Percentiles rank a stretch among this genome's conserved stretches.
These are phyloP conservation scores for Cephus sareptanus DNA, from an alignment of 2,888 invertebrate genomes.

Conservation along the genomic window DNA sequence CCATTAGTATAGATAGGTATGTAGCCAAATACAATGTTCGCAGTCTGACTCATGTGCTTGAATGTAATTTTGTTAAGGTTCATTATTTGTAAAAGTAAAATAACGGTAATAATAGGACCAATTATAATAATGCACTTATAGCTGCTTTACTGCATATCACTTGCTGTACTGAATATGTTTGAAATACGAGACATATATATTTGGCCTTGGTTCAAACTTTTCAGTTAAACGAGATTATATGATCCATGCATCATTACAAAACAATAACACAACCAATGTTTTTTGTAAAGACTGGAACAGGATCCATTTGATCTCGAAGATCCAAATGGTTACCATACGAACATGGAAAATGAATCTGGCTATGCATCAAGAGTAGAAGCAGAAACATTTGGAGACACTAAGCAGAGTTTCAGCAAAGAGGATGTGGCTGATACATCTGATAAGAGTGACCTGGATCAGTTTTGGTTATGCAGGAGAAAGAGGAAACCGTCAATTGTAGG, in stretches of 20 bases:
- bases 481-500: conserved; percentile 62
- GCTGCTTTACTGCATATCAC: too few relatives aligned
- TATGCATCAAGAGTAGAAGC: conserved; percentile 52
- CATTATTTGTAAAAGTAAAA: neutral
- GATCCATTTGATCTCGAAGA: conserved; percentile 46
- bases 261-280: neutral
- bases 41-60: neutral
- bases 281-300: conserved; percentile 39
- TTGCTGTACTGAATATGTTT: neutral
- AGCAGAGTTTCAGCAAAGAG: conserved; percentile 46
- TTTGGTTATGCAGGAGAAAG: conserved; percentile 54
- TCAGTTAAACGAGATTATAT: neutral
- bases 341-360: conserved; percentile 52
- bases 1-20: conserved; percentile 46
- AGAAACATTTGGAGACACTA: conserved; percentile 47
- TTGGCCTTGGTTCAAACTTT: neutral
- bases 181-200: neutral
- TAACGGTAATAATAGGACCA: neutral
- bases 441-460: conserved; percentile 51
- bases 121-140: too few relatives aligned
- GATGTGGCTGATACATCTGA: conserved; percentile 50
- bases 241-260: neutral
- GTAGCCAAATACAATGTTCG: neutral
- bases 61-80: neutral
- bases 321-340: conserved; percentile 35